Base-by-base conservation (phyloP, 2,113 vertebrate genomes). In the Cyprinodon variegatus region DNA sequence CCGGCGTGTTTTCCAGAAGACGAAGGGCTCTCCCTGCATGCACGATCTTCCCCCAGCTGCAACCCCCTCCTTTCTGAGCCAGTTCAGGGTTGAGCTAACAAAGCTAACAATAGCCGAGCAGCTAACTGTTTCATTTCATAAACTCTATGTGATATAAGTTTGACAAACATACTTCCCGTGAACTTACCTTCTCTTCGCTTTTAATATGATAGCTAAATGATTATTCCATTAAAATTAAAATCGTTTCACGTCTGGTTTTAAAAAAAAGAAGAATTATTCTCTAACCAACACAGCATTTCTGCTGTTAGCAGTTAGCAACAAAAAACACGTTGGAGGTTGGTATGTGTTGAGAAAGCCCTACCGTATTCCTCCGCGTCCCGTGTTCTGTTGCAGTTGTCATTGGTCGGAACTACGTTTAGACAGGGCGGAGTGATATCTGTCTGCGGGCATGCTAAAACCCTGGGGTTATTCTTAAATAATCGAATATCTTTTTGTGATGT, bases 41-140 rank as follows among this genome's bases (percentile, higher is more conserved):
- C 15, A 50, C 3, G 0, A 37, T 5, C 37, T 20, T 40, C 37
- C 22, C 43, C 41, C 41, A 4, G 9, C 41, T 48, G 3, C 36
- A 9, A 10, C 3, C 12, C n/a, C 43, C 38, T 20, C 13, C 3
- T 14, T 37, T 8, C 14, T 43, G 46, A 40, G 3, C 2, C 39
- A 48, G 12, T 4, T 72, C 60, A 69, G 39, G 50, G 50, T 57
- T 57, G 70, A 76, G 71, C 82, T 71, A 68, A 60, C 3, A 9
- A 3, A 68, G 85, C 82, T 88, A 91, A 65, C 38, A 39, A 8
- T 90, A 89, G 80, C 88, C 40, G 65, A 66, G 72, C 65, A 83
- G 83, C 85, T 89, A 79, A 79, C 67, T 74, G 14, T 22, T 10
- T 57, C 60, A 83, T 20, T 83, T 79, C 17, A 73, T 45, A 60